phyloP scores from a whole-genome alignment of 2,888 invertebrate species.

The Cantharis nigra region DNA sequence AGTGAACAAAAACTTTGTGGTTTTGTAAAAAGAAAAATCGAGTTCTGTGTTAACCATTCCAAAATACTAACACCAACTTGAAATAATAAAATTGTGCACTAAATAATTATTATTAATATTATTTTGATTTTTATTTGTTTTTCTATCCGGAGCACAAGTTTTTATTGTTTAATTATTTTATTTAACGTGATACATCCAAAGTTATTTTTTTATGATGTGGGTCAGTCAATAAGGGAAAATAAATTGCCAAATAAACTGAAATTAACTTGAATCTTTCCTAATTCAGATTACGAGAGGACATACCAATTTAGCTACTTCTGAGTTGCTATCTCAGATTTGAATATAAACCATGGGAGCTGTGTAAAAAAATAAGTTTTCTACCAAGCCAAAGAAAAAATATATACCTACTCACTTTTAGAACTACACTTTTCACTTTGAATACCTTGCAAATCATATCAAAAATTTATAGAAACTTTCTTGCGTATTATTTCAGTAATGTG shows the following conservation, averaged over 20 bases:
- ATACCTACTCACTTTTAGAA: no score
- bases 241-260: neutral
- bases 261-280: neutral
- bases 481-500: no score
- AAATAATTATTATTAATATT: no score
- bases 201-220: neutral
- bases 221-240: neutral
- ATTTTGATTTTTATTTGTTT: neutral
- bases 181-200: neutral
- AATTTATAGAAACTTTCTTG: no score
- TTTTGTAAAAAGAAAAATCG: constrained; percentile 23
- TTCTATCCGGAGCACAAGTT: neutral
- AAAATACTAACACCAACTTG: neutral
- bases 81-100: neutral
- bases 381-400: no score
- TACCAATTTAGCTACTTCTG: neutral
- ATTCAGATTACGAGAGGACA: no score
- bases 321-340: neutral
- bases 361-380: no score
- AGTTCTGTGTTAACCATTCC: constrained; percentile 27
- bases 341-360: no score
- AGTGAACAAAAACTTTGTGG: constrained; percentile 34
- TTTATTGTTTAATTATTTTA: neutral
- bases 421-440: no score
- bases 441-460: no score